Conservation (phyloP, 2,113 vertebrate species). For the Calyptommatus sinebrachiatus region DNA sequence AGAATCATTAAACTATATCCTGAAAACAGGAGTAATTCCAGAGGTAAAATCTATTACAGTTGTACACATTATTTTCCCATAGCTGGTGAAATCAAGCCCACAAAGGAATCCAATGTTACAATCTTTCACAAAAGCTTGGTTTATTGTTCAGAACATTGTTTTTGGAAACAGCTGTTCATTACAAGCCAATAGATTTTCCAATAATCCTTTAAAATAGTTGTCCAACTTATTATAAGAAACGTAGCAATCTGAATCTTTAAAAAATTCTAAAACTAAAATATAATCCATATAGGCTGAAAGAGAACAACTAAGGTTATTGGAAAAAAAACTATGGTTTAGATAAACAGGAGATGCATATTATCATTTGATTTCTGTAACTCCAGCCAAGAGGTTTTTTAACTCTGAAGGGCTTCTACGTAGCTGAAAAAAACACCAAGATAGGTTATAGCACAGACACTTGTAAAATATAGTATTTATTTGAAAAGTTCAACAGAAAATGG, state of each 20-base stretch:
- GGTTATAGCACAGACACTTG: background rate
- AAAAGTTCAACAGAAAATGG: background rate
- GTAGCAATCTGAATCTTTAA: too few relatives aligned
- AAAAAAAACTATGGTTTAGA: background rate
- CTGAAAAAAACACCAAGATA: background rate
- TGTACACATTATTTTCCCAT: constrained; percentile 2
- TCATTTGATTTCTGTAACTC: background rate
- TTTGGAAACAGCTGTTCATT: background rate
- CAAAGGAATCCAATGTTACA: background rate
- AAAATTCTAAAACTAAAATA: too few relatives aligned
- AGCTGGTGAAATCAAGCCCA: background rate
- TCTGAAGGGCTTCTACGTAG: background rate
- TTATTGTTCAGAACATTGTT: constrained; percentile 1
- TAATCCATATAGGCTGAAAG: background rate
- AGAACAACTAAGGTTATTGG: too few relatives aligned
- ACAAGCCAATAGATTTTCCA: background rate
- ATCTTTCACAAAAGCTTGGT: background rate
- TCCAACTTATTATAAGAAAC: background rate
- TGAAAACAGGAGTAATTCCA: constrained; percentile 8
- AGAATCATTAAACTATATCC: constrained; percentile 12
- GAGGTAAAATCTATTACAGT: background rate
- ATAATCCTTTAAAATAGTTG: background rate
- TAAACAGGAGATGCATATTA: background rate
- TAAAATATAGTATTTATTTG: background rate
- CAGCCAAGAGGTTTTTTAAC: background rate